These are phyloP conservation scores for Sitta carolinensis DNA, from an alignment of 2,797 vertebrate species.

Conservation along the genomic window DNA sequence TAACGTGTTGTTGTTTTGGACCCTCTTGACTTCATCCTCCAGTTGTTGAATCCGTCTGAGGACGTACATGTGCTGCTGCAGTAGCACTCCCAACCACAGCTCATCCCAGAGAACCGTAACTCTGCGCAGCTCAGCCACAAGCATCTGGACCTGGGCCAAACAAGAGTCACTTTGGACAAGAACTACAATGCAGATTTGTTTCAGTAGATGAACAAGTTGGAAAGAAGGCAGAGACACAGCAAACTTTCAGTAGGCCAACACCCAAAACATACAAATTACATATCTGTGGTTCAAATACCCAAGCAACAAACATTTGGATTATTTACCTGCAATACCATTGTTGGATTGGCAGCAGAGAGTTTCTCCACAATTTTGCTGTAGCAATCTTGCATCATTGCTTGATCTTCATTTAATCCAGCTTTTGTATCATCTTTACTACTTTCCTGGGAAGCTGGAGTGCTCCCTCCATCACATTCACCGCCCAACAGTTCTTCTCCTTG, in stretches of 20 bases:
- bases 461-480: constrained; percentile 84
- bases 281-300: not conserved
- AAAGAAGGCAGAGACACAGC: not conserved
- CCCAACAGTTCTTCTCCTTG: constrained; percentile 87
- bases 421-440: constrained; percentile 84
- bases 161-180: not conserved
- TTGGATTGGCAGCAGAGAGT: constrained; percentile 91
- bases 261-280: accelerated
- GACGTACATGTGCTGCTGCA: constrained; percentile 98
- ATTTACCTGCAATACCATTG: constrained; percentile 97
- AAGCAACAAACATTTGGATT: not conserved
- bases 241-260: not conserved
- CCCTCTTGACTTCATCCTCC: constrained; percentile 97
- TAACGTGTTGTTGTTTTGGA: constrained; percentile 92
- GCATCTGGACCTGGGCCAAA: constrained; percentile 89
- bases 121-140: constrained; percentile 93
- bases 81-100: constrained; percentile 93
- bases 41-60: constrained; percentile 93
- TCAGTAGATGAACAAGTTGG: not conserved
- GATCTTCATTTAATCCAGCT: constrained; percentile 91
- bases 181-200: not conserved
- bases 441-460: constrained; percentile 84
- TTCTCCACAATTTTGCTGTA: constrained; percentile 99
- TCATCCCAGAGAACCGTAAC: constrained; percentile 99
- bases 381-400: constrained; percentile 99